Conservation (phyloP, 1,140 invertebrate species). For the Asbolus verrucosus region DNA sequence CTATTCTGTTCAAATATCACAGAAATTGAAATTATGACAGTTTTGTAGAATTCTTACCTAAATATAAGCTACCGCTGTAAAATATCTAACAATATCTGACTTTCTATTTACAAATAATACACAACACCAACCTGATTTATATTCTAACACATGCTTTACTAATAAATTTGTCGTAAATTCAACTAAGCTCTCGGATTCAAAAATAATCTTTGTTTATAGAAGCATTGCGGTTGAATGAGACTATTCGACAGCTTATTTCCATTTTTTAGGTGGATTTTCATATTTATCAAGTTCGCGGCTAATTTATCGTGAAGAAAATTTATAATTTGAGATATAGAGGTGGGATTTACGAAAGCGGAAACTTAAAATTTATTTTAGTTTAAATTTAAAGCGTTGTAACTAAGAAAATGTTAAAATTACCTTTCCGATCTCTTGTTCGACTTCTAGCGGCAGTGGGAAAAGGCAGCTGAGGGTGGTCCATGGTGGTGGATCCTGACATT, state of each 20-base stretch:
- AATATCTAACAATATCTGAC: slow-evolving; percentile 22
- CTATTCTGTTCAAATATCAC: too few species aligned
- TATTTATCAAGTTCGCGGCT: slow-evolving; percentile 30
- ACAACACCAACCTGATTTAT: slow-evolving; percentile 15
- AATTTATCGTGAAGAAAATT: slow-evolving; percentile 24
- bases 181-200: slow-evolving; percentile 43
- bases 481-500: slow-evolving; percentile 72
- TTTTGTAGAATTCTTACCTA: too few species aligned
- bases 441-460: slow-evolving; percentile 71
- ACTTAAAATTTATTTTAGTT: too few species aligned
- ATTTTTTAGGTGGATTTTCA: slow-evolving; percentile 30
- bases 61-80: neutral
- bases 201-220: slow-evolving; percentile 54
- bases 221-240: slow-evolving; percentile 46
- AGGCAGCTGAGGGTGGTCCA: slow-evolving; percentile 74
- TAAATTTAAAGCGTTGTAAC: neutral
- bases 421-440: slow-evolving; percentile 75
- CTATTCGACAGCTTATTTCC: slow-evolving; percentile 31
- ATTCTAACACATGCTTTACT: slow-evolving; percentile 35
- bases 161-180: slow-evolving; percentile 46
- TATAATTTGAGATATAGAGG: slow-evolving; percentile 6
- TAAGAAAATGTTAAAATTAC: slow-evolving; percentile 64
- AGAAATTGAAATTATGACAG: too few species aligned
- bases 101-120: slow-evolving; percentile 36
- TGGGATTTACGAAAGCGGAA: too few species aligned